Conservation (phyloP, 2,888 invertebrate genomes). For the Drosophila fungiperda region DNA sequence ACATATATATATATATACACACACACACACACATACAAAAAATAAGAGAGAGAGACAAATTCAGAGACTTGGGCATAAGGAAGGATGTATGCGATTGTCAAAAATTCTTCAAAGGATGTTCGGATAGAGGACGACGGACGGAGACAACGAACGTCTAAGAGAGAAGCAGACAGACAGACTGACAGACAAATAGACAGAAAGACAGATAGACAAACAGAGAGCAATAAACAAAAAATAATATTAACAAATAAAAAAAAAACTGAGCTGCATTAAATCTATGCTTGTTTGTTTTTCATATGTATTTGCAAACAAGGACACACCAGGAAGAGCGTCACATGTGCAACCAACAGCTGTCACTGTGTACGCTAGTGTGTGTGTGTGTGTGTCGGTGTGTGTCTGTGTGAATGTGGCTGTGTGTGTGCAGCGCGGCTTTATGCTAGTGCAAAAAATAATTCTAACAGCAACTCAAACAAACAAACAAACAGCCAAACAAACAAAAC, state of each 20-base stretch:
- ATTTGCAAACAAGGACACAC: conserved; percentile 73
- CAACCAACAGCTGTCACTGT: conserved; percentile 44
- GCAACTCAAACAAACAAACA: conserved; percentile 80
- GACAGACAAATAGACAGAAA: background rate
- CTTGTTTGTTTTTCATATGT: conserved; percentile 79
- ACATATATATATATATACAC: conserved; percentile 6
- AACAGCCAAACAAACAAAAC: conserved; percentile 73
- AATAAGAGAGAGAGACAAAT: background rate
- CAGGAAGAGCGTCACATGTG: conserved; percentile 51
- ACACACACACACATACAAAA: background rate
- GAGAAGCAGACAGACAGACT: background rate
- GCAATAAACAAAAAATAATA: background rate
- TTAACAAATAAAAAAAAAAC: conserved; percentile 7
- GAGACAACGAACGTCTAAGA: conserved; percentile 21
- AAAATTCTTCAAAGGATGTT: conserved; percentile 55
- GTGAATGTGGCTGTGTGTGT: conserved; percentile 51
- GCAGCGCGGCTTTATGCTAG: conserved; percentile 74
- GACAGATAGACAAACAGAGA: conserved; percentile 1
- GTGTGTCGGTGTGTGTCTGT: conserved; percentile 13
- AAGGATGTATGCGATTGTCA: conserved; percentile 60
- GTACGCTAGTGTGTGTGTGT: background rate
- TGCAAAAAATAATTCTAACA: conserved; percentile 80
- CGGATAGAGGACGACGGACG: conserved; percentile 20
- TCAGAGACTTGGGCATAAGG: conserved; percentile 29
- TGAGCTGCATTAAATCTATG: conserved; percentile 78